Evolutionary conservation across 2,113 vertebrate species (phyloP), one percentile per base, ranked within the genome.

Genomic region (Cyprinus carpio): DNA sequence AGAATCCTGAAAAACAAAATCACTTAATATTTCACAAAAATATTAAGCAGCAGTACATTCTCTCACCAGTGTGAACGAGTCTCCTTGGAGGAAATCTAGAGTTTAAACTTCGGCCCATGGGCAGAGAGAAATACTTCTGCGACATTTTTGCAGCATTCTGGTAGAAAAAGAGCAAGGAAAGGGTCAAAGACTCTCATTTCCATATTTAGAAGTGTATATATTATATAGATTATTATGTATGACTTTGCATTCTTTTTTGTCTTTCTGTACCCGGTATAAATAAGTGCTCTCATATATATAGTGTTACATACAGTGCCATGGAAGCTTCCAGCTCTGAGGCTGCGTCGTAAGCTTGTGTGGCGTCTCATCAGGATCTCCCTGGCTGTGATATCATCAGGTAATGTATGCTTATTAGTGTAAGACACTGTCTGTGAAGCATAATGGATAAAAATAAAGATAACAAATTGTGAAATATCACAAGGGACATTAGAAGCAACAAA

Each of bases 321-420:
- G 6, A 94, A 95, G 92, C 92, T 96, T 3, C 94, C 95, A 20
- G 96, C 95, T 83, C 95, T 91, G 74, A 98, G 87, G 92, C 97
- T 99, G 65, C 96, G 95, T 15, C 96, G 93, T 76, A 99, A 87
- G 91, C 95, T 98, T 91, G 96, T 91, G 11, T 98, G 95, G 0
- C 97, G 95, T 71, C 98, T 95, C 87, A 99, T 97, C 60, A 99
- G 93, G 43, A 99, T 99, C 93, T 99, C 98, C 91, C 93, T 96
- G 75, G 94, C 93, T 20, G 95, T 96, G 64, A 90, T 94, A 84
- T 99, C 96, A 0, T 89, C 96, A 4, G 96, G 96, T 86, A 99
- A 93, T 11, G 96, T 93, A 11, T 98, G 95, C 87, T 97, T 95
- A 25, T 37, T 93, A 82, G 96, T 99, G 89, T 96, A 99, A 1